Base-by-base conservation (phyloP, 2,888 invertebrate species). In the Folsomia candida region DNA sequence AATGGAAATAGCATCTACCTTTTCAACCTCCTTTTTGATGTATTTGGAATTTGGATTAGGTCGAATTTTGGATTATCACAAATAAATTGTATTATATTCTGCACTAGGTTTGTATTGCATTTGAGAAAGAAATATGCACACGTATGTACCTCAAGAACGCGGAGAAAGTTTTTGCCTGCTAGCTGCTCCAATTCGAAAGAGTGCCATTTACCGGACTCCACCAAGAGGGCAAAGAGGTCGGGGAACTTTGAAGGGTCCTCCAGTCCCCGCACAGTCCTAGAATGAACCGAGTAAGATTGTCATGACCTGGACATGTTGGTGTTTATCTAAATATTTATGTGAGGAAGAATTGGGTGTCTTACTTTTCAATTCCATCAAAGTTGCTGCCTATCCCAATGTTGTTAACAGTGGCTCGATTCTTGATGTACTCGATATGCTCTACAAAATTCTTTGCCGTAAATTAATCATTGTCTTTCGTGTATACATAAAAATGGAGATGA, bases 161-260 rank as follows among this genome's bases (percentile, higher is more conserved):
- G 73, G n/a, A 82, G 68, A 58, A 82, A 78, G 68, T 82, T 82
- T 60, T 76, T 73, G 1, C 82, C 81, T 25, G 81, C 81, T 54
- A 82, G 70, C 69, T 82, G 81, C 63, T 81, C 80, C 37, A 82
- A 74, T 71, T 82, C 81, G 11, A 78, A 79, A 26, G 78, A 76
- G n/a, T 78, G 78, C 82, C 82, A 82, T 28, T 75, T 75, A 18
- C 81, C 79, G 63, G 80, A 79, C 59, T 79, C 74, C 11, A 81
- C 72, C 20, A 82, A 77, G 24, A 80, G 80, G 18, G 80, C 80
- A 68, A 82, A 81, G n/a, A 82, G 78, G 61, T 78, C 70, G 6
- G 82, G 82, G 67, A 81, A 82, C 57, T 80, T 81, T 18, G 82
- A 81, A 11, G 81, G 81, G 69, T 82, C 81, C 72, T 82, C 81